Evolutionary conservation across 2,888 invertebrate species (phyloP).

Genomic region (Callosobruchus maculatus): DNA sequence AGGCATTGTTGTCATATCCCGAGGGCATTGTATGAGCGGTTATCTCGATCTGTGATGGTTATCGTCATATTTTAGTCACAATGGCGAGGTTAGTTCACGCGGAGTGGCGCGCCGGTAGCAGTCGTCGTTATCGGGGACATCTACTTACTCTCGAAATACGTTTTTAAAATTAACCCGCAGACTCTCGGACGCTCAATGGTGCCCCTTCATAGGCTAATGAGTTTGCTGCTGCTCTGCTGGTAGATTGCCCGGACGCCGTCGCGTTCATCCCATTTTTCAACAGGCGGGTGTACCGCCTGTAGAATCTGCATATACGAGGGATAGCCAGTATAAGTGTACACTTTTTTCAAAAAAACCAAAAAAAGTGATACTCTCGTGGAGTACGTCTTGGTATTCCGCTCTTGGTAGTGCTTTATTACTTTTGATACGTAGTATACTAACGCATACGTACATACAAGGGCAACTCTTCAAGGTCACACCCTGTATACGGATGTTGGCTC

Average conservation of each 20-base stretch:
- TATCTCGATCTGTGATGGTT: conserved; percentile 46
- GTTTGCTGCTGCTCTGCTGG: conserved; percentile 40
- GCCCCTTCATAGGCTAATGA: conserved; percentile 47
- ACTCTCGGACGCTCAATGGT: conserved; percentile 35
- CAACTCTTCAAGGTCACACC: no score
- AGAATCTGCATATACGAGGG: no score
- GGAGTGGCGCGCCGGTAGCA: conserved; percentile 34
- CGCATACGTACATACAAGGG: no score
- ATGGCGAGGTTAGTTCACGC: conserved; percentile 42
- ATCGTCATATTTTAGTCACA: conserved; percentile 48
- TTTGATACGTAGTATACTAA: no score
- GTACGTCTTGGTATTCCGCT: no score
- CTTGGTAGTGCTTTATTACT: no score
- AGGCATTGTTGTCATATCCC: conserved; percentile 22
- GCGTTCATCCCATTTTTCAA: not conserved
- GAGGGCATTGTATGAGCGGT: conserved; percentile 16
- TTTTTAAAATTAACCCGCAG: conserved; percentile 44
- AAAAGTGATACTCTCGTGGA: no score
- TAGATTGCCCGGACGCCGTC: conserved; percentile 7
- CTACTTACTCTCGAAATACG: conserved; percentile 44
- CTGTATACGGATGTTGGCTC: no score
- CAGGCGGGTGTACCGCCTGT: not conserved
- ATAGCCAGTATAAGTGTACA: no score
- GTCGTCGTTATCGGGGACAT: conserved; percentile 34
- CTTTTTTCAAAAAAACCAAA: no score